Conservation (phyloP, 2,888 invertebrate species). For the Crioceris asparagi region DNA sequence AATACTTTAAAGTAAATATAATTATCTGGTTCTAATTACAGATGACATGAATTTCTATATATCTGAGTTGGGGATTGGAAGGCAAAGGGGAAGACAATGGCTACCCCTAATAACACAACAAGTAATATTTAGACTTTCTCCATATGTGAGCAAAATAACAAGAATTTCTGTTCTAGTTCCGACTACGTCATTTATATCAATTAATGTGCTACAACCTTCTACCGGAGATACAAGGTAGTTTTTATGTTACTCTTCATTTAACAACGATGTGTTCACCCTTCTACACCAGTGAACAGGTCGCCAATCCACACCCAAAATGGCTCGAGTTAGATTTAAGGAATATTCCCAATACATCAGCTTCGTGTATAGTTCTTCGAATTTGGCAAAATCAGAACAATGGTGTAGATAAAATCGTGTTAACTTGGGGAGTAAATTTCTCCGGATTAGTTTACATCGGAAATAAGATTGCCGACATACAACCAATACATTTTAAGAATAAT, state of each 20-base stretch:
- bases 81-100: constrained; percentile 68
- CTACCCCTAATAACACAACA: constrained; percentile 76
- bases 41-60: constrained; percentile 34
- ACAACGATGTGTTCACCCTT: constrained; percentile 74
- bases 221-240: constrained; percentile 44
- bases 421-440: constrained; percentile 79
- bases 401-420: constrained; percentile 54
- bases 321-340: constrained; percentile 62
- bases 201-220: constrained; percentile 54
- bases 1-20: no score
- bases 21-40: constrained; percentile 8
- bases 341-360: constrained; percentile 40
- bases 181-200: constrained; percentile 69
- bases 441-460: constrained; percentile 69
- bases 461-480: constrained; percentile 53
- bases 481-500: constrained; percentile 55
- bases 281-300: constrained; percentile 69
- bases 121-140: constrained; percentile 34
- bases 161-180: constrained; percentile 44
- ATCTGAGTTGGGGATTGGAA: constrained; percentile 41
- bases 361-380: constrained; percentile 39
- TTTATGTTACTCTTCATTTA: constrained; percentile 71
- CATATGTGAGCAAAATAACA: neutral
- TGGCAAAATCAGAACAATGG: constrained; percentile 34
- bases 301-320: constrained; percentile 68